Evolutionary conservation across 2,888 invertebrate genomes (phyloP).

Genomic region (Pammene fasciana): DNA sequence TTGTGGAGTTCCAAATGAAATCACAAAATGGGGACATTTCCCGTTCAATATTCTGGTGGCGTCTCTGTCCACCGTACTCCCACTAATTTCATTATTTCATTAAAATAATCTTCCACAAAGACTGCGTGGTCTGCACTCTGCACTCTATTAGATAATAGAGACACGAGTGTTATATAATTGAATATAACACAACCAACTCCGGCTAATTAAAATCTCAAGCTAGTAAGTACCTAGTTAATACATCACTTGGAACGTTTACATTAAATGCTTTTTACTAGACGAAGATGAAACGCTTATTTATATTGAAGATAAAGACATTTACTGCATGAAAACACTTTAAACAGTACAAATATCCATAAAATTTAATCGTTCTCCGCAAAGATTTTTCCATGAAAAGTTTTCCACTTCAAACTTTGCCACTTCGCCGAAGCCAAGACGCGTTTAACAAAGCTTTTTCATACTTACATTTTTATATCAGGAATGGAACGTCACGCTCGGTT

Average conservation of each 20-base stretch:
- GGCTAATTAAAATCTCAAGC: slow-evolving; percentile 1
- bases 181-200: slow-evolving; percentile 20
- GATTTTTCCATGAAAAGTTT: slow-evolving; percentile 82
- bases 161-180: slow-evolving; percentile 55
- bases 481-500: slow-evolving; percentile 81
- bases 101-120: slow-evolving; percentile 71
- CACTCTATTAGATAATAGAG: slow-evolving; percentile 60
- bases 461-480: slow-evolving; percentile 81
- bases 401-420: slow-evolving; percentile 83
- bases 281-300: slow-evolving; percentile 17
- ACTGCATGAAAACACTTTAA: slow-evolving; percentile 62
- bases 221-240: neutral
- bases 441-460: slow-evolving; percentile 83
- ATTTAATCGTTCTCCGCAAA: slow-evolving; percentile 80
- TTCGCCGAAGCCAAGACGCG: slow-evolving; percentile 79
- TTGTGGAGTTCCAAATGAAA: slow-evolving; percentile 62
- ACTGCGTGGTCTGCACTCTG: slow-evolving; percentile 61
- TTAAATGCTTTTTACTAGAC: neutral
- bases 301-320: slow-evolving; percentile 52
- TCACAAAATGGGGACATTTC: slow-evolving; percentile 54
- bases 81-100: slow-evolving; percentile 74
- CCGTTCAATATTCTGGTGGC: slow-evolving; percentile 68
- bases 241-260: neutral
- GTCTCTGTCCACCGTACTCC: slow-evolving; percentile 67
- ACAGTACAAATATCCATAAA: slow-evolving; percentile 79